These are phyloP conservation scores for Parasteatoda tepidariorum DNA, from an alignment of 1,140 invertebrate species.

Conservation along the genomic window DNA sequence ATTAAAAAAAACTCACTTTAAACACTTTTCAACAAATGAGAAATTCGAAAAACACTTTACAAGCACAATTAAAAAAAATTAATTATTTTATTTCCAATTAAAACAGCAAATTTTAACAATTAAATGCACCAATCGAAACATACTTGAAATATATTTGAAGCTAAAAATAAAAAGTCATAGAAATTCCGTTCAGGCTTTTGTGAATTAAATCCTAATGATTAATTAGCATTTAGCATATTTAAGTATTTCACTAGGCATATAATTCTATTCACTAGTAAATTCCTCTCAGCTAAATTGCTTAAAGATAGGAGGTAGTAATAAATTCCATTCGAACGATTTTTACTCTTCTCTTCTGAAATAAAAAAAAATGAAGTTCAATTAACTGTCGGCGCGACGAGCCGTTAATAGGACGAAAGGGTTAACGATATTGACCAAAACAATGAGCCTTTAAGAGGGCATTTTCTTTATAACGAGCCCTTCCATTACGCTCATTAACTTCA, in stretches of 20 bases:
- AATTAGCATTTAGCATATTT: slow-evolving; percentile 28
- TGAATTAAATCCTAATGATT: slow-evolving; percentile 24
- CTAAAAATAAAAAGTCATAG: not conserved
- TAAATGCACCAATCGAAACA: too few species aligned
- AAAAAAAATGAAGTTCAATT: slow-evolving; percentile 30
- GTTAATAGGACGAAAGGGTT: slow-evolving; percentile 48
- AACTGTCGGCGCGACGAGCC: slow-evolving; percentile 39
- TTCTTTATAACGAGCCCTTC: slow-evolving; percentile 46
- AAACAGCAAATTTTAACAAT: too few species aligned
- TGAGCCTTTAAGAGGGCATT: slow-evolving; percentile 52
- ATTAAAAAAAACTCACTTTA: too few species aligned
- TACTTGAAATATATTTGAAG: too few species aligned
- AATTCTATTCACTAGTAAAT: slow-evolving; percentile 33
- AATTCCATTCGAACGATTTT: slow-evolving; percentile 5
- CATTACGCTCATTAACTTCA: slow-evolving; percentile 42
- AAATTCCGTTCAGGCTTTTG: slow-evolving; percentile 12
- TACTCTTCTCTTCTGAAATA: not conserved
- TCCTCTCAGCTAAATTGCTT: slow-evolving; percentile 11
- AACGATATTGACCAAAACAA: slow-evolving; percentile 58
- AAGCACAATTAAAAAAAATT: too few species aligned
- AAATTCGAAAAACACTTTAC: too few species aligned
- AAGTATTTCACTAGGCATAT: slow-evolving; percentile 17
- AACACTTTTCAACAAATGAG: too few species aligned
- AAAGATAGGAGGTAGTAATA: slow-evolving; percentile 17
- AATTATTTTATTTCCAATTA: too few species aligned